These are phyloP conservation scores for Pseudomyrmex cubaensis DNA, from an alignment of 1,140 invertebrate genomes.

Conservation along the genomic window DNA sequence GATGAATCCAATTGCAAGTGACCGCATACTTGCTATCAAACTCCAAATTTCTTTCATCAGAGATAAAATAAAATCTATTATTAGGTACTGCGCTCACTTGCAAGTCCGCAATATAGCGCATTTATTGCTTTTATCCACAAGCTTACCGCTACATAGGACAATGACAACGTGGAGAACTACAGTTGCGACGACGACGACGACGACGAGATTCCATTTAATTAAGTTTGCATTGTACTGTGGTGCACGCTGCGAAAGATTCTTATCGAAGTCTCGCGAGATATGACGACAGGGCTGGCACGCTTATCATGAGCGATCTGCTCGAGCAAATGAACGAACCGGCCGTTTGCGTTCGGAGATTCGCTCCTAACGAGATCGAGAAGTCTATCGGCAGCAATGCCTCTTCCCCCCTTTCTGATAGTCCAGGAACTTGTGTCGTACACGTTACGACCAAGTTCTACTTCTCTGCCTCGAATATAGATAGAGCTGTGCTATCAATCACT, in stretches of 20 bases:
- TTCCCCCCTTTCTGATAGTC: constrained; percentile 15
- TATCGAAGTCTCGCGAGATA: constrained; percentile 76
- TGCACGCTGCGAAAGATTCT: constrained; percentile 71
- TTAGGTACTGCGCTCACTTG: not conserved
- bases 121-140: constrained; percentile 55
- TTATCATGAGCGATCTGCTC: constrained; percentile 70
- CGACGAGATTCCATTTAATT: constrained; percentile 78
- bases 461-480: not conserved
- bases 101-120: constrained; percentile 24
- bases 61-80: too few species aligned
- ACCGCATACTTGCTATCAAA: too few species aligned
- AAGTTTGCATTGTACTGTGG: constrained; percentile 79
- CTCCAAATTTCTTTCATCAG: too few species aligned
- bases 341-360: constrained; percentile 57
- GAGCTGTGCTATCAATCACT: constrained; percentile 10
- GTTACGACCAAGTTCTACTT: constrained; percentile 35
- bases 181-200: not conserved
- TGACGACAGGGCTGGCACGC: constrained; percentile 69
- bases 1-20: too few species aligned
- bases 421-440: constrained; percentile 7
- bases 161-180: constrained; percentile 12
- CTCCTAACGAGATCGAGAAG: constrained; percentile 72
- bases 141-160: constrained; percentile 59
- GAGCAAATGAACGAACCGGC: constrained; percentile 73
- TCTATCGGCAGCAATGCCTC: constrained; percentile 24